Conservation (phyloP, 2,113 vertebrate species). For the Aix galericulata region DNA sequence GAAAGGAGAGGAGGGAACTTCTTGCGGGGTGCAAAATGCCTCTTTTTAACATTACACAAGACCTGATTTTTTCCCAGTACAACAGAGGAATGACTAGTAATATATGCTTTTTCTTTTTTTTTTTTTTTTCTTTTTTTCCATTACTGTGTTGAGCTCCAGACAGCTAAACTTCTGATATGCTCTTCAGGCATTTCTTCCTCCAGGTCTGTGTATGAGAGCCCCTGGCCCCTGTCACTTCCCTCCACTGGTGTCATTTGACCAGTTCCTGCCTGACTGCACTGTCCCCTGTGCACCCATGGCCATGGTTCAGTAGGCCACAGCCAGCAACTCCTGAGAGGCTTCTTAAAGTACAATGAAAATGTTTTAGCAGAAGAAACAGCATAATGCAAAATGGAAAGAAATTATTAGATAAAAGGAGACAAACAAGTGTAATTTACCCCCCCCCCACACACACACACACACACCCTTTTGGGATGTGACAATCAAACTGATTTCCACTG, state of each 20-base stretch:
- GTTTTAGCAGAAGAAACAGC: not conserved
- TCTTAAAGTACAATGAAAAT: not conserved
- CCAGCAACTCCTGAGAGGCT: not conserved
- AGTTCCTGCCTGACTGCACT: not conserved
- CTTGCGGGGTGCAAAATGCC: not conserved
- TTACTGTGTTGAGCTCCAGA: not conserved
- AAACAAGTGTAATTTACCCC: not conserved
- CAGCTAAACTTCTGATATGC: not conserved
- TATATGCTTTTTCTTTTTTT: not conserved
- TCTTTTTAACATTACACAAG: not conserved
- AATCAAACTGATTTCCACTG: not conserved
- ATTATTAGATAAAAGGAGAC: not conserved
- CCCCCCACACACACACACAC: too few relatives aligned
- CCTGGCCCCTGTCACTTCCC: not conserved
- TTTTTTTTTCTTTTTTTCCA: too few relatives aligned
- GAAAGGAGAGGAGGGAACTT: not conserved
- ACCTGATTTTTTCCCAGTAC: not conserved
- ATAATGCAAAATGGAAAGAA: not conserved
- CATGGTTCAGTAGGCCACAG: not conserved
- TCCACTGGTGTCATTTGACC: fast-evolving
- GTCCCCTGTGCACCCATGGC: too few relatives aligned
- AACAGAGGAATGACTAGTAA: not conserved
- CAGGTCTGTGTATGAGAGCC: not conserved
- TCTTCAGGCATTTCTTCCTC: not conserved
- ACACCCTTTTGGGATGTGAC: not conserved